Percentiles rank a stretch among this genome's conserved stretches.
Conservation (phyloP, 2,797 vertebrate species). For the Zalophus californianus region DNA sequence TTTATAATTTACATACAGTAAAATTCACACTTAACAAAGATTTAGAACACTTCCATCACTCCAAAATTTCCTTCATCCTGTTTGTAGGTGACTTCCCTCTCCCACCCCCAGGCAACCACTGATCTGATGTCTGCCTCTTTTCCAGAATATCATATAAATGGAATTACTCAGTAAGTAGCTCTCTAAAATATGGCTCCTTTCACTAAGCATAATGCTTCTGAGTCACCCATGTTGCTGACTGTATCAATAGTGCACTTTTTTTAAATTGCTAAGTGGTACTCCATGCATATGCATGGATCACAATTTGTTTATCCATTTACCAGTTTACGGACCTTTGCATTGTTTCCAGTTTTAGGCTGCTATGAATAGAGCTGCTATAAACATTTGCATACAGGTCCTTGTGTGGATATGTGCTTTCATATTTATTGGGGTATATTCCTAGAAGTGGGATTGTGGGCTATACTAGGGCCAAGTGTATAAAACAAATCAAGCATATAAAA, state of each 20-base stretch:
- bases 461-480: neutral
- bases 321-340: neutral
- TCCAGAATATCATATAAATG: neutral
- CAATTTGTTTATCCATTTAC: slow-evolving; percentile 22
- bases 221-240: neutral
- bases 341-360: neutral
- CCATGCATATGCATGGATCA: neutral
- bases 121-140: neutral
- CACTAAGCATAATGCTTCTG: neutral
- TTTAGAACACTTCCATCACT: neutral
- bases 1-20: neutral
- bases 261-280: neutral
- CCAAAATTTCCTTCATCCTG: neutral
- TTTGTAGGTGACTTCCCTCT: neutral
- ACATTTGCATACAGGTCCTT: neutral
- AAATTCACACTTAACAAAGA: neutral
- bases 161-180: slow-evolving; percentile 31
- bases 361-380: slow-evolving; percentile 24
- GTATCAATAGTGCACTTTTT: neutral
- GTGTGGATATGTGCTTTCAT: neutral
- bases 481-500: slow-evolving; percentile 25
- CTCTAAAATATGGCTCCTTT: slow-evolving; percentile 8
- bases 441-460: neutral
- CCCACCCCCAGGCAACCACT: neutral
- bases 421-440: neutral